phyloP scores from a whole-genome alignment of 2,888 invertebrate species.

The Pyrrhosoma nymphula region DNA sequence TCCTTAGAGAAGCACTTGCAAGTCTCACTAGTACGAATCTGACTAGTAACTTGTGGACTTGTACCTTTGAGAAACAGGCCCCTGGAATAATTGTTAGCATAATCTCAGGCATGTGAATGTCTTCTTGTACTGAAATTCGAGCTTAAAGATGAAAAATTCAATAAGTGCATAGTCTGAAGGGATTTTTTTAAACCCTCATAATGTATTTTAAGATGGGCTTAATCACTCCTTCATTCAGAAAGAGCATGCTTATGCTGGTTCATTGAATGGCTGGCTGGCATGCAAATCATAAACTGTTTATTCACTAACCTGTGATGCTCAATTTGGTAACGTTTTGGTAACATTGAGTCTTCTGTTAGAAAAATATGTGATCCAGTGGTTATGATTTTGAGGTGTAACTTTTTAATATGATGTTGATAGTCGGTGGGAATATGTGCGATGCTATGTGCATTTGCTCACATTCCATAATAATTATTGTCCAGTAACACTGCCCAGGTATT shows the following conservation, averaged over 20 bases:
- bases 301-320: background rate
- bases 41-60: no score
- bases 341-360: background rate
- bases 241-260: no score
- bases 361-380: background rate
- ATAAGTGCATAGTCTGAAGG: background rate
- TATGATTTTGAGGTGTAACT: background rate
- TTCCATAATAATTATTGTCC: background rate
- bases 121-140: background rate
- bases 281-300: no score
- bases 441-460: background rate
- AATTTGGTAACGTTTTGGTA: background rate
- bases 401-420: background rate
- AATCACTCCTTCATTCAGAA: background rate
- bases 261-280: no score
- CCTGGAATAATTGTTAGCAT: background rate
- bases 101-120: background rate
- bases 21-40: no score
- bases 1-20: no score
- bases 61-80: no score
- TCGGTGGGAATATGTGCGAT: background rate
- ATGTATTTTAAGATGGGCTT: background rate
- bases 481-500: background rate
- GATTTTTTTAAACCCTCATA: background rate
- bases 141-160: background rate